These are phyloP conservation scores for Lichenostomus cassidix DNA, from an alignment of 2,113 vertebrate species.

Conservation along the genomic window DNA sequence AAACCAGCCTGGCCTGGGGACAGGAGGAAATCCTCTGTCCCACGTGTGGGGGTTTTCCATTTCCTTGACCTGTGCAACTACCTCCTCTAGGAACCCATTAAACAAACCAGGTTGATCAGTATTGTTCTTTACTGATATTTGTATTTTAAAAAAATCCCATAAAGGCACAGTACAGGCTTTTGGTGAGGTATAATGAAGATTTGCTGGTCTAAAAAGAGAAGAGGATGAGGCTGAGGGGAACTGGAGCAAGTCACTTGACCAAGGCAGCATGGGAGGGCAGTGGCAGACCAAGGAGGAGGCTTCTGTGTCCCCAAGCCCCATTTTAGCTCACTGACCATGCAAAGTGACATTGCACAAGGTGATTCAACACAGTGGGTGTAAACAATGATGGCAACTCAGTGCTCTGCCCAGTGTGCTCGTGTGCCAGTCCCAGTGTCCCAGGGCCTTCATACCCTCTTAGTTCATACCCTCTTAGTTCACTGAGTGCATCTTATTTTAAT, in stretches of 20 bases:
- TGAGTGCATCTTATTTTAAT: neutral
- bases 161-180: neutral
- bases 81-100: neutral
- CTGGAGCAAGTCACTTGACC: neutral
- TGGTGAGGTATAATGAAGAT: neutral
- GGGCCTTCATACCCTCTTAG: neutral
- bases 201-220: neutral
- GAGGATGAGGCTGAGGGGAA: neutral
- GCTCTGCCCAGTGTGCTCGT: neutral
- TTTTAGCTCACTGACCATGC: neutral
- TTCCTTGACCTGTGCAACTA: neutral
- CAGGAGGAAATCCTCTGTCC: neutral
- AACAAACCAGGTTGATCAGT: neutral
- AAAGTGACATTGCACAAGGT: neutral
- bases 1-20: fast-evolving
- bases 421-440: neutral
- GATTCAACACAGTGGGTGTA: fast-evolving
- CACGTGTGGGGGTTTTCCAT: neutral
- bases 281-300: neutral
- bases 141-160: neutral
- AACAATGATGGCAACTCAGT: neutral
- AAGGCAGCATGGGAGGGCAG: fast-evolving
- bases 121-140: neutral
- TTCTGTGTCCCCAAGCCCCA: fast-evolving
- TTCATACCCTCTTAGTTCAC: neutral